Evolutionary conservation across 2,888 invertebrate species (phyloP), one percentile per base, ranked within the genome.

Genomic region (Pterobdella sp.): DNA sequence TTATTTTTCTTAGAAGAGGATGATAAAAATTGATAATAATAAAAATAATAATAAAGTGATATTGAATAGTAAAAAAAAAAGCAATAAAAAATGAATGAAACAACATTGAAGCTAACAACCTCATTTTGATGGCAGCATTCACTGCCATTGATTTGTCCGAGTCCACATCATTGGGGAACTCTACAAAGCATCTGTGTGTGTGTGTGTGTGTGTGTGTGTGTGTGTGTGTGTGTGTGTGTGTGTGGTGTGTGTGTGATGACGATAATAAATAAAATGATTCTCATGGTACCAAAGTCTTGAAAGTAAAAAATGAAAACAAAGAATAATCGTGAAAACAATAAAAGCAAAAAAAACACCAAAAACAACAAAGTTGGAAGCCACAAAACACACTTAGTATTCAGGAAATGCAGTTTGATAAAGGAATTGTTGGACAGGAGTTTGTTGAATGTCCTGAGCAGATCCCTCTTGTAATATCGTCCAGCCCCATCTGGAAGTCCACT

Each of bases 401-500:
- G 4, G 60, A 56, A 56, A 26, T 56, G 60, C 14, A 56, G 60
- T 7, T 7, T 56, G 60, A 56, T 26, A 26, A 3, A 56, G 10
- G n/a, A 22, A n/a, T 22, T 26, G n/a, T 22, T 26, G n/a, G 60
- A 26, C 14, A 56, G 60, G 60, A 56, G 60, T 56, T 56, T 56
- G 60, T 56, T 74, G 76, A 83, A 81, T 70, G 82, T 73, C 22
- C 79, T 77, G 73, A 81, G 80, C n/a, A 84, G 75, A 7, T 79
- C 78, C 63, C 79, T 77, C 72, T 80, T 79, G 79, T 84, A 84
- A 65, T 84, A 76, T 31, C 79, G 73, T 7, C 83, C 84, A 68
- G 83, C 81, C 74, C 83, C 82, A 32, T 78, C 75, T 26, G 84
- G 84, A 14, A 84, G 76, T 31, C 82, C 82, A 74, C 80, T 80